Evolutionary conservation across 2,113 vertebrate species (phyloP).

Genomic region (Hippocampus comes): DNA sequence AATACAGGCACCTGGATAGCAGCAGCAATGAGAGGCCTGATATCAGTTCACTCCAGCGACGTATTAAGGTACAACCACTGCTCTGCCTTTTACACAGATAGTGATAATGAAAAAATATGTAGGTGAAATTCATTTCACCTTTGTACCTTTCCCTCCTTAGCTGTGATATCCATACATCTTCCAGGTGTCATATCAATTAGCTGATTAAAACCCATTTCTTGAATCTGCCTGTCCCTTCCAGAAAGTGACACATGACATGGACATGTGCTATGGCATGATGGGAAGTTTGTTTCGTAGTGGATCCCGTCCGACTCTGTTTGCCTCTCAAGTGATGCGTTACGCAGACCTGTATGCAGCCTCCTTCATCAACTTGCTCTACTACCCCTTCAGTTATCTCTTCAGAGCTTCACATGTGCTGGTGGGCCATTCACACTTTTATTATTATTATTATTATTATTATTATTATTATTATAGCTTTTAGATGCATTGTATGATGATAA

Average conservation of each 20-base stretch:
- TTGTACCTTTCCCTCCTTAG: no score
- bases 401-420: conserved; percentile 94
- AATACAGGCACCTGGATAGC: conserved; percentile 91
- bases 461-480: no score
- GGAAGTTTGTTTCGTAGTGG: conserved; percentile 96
- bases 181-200: no score
- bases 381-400: conserved; percentile 99
- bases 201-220: no score
- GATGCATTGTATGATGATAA: no score
- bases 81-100: no score
- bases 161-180: not conserved
- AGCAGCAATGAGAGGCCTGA: conserved; percentile 98
- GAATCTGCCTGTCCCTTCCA: conserved; percentile 35
- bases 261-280: conserved; percentile 99
- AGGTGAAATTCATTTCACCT: no score
- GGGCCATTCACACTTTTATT: conserved; percentile 47
- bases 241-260: conserved; percentile 99
- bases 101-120: not conserved
- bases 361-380: conserved; percentile 98
- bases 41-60: conserved; percentile 96
- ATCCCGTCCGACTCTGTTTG: conserved; percentile 94
- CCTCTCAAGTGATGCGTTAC: conserved; percentile 98
- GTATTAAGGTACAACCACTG: conserved; percentile 85
- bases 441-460: not conserved
- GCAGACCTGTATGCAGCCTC: conserved; percentile 96